phyloP scores from a whole-genome alignment of 2,797 vertebrate species.

The Bradypodion pumilum region DNA sequence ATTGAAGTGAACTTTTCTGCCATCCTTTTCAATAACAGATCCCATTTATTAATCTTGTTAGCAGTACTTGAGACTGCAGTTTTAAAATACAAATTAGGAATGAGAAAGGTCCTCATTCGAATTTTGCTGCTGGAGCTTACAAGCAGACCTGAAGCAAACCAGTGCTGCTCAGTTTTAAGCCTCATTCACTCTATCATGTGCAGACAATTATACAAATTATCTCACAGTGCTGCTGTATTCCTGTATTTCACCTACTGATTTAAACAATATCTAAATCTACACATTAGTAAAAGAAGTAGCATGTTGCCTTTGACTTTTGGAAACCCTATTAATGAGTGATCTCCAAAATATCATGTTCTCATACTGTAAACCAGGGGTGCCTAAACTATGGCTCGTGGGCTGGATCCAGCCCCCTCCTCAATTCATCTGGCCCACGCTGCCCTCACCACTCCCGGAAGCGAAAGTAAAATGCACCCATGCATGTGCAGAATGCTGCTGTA shows the following conservation, averaged over 20 bases:
- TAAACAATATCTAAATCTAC: not conserved
- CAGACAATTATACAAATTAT: not conserved
- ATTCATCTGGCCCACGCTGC: no score
- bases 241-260: not conserved
- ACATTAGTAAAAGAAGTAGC: not conserved
- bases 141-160: not conserved
- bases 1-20: not conserved
- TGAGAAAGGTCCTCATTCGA: not conserved
- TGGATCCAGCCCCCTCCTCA: no score
- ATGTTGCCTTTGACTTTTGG: no score
- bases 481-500: no score
- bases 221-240: not conserved
- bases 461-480: no score
- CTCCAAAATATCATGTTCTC: no score
- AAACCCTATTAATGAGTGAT: no score
- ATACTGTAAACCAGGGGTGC: no score
- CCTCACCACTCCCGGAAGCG: no score
- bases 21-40: no score
- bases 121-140: not conserved
- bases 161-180: not conserved
- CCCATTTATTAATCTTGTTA: not conserved
- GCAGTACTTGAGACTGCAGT: not conserved
- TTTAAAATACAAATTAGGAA: not conserved
- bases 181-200: not conserved
- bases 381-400: no score